Evolutionary conservation across 2,797 vertebrate species (phyloP), one percentile per base, ranked within the genome.

Genomic region (Cyprinella venusta): DNA sequence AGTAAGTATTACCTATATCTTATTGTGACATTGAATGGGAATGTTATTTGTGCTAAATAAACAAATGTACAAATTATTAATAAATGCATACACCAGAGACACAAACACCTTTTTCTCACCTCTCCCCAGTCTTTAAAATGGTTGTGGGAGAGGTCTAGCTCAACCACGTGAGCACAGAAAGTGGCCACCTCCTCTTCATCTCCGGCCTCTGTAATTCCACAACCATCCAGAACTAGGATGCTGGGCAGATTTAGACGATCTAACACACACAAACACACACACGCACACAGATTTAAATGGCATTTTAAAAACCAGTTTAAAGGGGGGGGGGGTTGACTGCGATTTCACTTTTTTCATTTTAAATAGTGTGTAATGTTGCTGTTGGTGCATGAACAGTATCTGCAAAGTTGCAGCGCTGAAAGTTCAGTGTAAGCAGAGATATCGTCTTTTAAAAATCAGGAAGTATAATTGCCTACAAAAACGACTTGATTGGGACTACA

Each of bases 121-220:
- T 99, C 98, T 0, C 91, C 94, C 98, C 98, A 99, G 92, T 98
- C 96, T 86, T 94, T 94, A 0, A 99, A 95, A 65, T 97, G 96
- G 87, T 99, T 99, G 92, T 96, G 93, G 86, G 98, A 99, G 87
- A 99, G 94, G 91, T 99, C 98, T 67, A 99, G 93, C 89, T 99
- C 97, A 0, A 97, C 95, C 87, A 99, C 98, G 0, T 99, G 98
- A 76, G 94, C 95, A 4, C 98, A 99, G 91, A 97, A 97, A 30
- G 96, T 94, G 0, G 96, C 96, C 0, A 99, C 97, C 89, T 98
- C 95, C 0, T 93, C 94, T 84, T 96, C 93, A 2, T 97, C 94
- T 3, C 98, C 98, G 0, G 98, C 98, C 52, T 96, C 96, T 85
- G 92, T 96, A 87, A 99, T 98, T 18, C 97, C 97, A 61, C 96